Evolutionary conservation across 2,888 invertebrate species (phyloP), one percentile per base, ranked within the genome.

Genomic region (Magallana nippona): DNA sequence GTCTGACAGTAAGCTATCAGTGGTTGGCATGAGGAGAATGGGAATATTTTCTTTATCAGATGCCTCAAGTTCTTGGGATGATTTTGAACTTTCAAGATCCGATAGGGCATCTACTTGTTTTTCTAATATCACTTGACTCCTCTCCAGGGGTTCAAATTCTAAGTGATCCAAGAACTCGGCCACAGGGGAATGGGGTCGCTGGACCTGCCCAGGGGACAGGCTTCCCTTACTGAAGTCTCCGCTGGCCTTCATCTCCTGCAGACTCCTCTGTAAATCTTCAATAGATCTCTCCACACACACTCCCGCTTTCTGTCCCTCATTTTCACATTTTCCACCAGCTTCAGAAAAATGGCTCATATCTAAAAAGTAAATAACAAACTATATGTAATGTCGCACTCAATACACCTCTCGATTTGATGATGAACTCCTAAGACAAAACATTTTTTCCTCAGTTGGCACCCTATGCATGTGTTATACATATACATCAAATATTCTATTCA

Each of bases 171-270:
- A 60, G 60, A 60, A 32, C 27, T 80, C 80, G 13, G 80, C 80
- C 13, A 80, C 80, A 11, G 80, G 80, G 3, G 80, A 80, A n/a
- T 80, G 80, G 27, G 80, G 80, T 3, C 80, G 57, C 10, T 78
- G 55, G 19, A 56, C 17, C 19, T n/a, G 55, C 17, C n/a, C 15
- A 17, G 27, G 11, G 1, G 71, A 71, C 27, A 22, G 22, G 15
- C 32, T 15, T 27, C 10, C 27, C 71, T 55, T 55, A 15, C 55
- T 78, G 78, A 78, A 78, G 78, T 78, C 78, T 10, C 78, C 78
- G 55, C 56, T 56, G 11, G 17, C 22, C 15, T 71, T 27, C 13
- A 71, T 27, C 19, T 71, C 27, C 22, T 5, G 15, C 71, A 71
- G 10, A 27, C 71, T 22, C 15, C 15, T 71, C 27, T 71, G 27